Evolutionary conservation across 2,888 invertebrate species (phyloP), one percentile per base, ranked within the genome.

Genomic region (Drosophila borborema): DNA sequence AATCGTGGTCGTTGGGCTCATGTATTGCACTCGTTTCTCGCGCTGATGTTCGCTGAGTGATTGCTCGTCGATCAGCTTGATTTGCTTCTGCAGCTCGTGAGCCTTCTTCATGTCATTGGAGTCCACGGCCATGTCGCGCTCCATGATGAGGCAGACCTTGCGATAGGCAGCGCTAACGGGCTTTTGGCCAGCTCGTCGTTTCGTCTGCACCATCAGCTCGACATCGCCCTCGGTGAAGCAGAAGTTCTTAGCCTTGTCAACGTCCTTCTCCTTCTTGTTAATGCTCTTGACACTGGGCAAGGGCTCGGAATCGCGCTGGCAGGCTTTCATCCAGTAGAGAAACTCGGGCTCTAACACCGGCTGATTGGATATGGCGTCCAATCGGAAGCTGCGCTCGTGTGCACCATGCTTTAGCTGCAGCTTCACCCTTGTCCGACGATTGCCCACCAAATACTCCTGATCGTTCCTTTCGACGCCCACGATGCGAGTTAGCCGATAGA

Each of bases 151-250:
- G 2, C 62, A 34, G 2, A 75, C 53, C 41, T 81, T 82, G 5
- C 48, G 65, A 10, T 63, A 69, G 8, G 81, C 81, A 14, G 54
- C n/a, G 8, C 59, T 75, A 1, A 54, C 58, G 1, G 34, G 31
- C 31, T 65, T 68, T 18, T 54, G 54, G 0, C 75, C 68, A 0
- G 49, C 36, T 0, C 38, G 36, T 1, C 34, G 51, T 31, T 81
- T 79, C 0, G 20, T 45, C 23, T 78, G 64, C 1, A 79, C 41
- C 0, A 81, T 45, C 20, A 58, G 16, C 9, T 79, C 76, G 9
- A 78, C 71, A 23, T 83, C 76, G 2, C n/a, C 51, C 23, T 82
- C 82, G 38, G 77, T 68, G 40, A 71, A 75, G 1, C 31, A 18
- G 20, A 62, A 73, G n/a, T 72, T 56, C 0, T n/a, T 23, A 0